Conservation (phyloP, 2,113 vertebrate species). For the Hipposideros armiger region DNA sequence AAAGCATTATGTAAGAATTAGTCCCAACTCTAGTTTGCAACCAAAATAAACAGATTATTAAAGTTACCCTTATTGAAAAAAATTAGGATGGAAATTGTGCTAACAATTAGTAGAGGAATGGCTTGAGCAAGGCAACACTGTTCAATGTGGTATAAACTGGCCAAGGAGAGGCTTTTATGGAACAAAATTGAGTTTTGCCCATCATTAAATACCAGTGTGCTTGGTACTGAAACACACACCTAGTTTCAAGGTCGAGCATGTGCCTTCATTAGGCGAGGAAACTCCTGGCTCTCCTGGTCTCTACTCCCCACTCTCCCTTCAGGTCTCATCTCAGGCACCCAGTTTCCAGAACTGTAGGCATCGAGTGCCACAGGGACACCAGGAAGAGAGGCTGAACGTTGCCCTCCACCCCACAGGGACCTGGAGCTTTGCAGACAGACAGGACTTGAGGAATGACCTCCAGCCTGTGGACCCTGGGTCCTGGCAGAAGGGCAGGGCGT, state of each 20-base stretch:
- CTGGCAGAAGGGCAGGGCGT: neutral
- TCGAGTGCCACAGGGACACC: neutral
- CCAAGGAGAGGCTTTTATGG: neutral
- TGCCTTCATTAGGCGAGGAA: neutral
- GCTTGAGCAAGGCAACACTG: neutral
- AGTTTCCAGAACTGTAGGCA: neutral
- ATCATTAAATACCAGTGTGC: neutral
- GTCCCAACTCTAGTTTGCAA: conserved; percentile 61
- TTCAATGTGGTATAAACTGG: neutral
- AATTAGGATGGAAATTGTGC: neutral
- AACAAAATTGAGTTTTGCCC: neutral
- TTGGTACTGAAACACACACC: neutral
- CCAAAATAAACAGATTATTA: conserved; percentile 50
- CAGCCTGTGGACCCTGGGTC: neutral
- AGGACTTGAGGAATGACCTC: neutral
- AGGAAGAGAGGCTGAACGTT: neutral
- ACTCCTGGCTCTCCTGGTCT: neutral
- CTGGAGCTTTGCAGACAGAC: neutral
- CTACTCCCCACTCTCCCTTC: neutral
- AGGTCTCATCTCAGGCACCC: neutral
- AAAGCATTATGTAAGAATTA: conserved; percentile 85
- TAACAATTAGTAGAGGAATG: neutral
- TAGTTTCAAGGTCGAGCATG: neutral
- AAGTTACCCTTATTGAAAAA: neutral
- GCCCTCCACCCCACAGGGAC: neutral